Evolutionary conservation across 2,888 invertebrate genomes (phyloP).

Genomic region (Uloborus plumipes): DNA sequence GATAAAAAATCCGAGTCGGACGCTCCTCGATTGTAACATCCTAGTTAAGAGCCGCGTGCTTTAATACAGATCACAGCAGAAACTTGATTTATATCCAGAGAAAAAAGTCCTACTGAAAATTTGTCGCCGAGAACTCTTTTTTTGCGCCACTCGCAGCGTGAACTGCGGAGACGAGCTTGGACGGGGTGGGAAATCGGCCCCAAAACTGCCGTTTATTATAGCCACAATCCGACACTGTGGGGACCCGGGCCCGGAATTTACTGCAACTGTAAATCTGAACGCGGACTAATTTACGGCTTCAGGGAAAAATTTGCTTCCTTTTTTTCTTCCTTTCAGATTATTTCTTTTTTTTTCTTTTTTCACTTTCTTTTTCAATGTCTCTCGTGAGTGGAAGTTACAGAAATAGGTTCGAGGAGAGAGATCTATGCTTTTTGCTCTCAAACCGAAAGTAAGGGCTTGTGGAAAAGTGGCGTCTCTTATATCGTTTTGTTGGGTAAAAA

Average conservation of each 20-base stretch:
- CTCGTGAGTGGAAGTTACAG: slow-evolving; percentile 41
- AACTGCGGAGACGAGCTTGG: slow-evolving; percentile 6
- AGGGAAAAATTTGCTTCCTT: slow-evolving; percentile 40
- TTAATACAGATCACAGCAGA: slow-evolving; percentile 40
- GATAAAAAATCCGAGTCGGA: not conserved
- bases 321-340: slow-evolving; percentile 15
- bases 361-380: not conserved
- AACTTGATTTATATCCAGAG: slow-evolving; percentile 49
- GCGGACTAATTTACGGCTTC: slow-evolving; percentile 59
- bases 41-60: slow-evolving; percentile 18
- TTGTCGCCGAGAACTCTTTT: slow-evolving; percentile 53
- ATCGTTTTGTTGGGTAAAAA: not conserved
- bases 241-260: slow-evolving; percentile 47
- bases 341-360: slow-evolving; percentile 22
- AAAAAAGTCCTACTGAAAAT: slow-evolving; percentile 56
- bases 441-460: not conserved
- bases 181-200: slow-evolving; percentile 31
- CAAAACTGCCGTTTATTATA: slow-evolving; percentile 59
- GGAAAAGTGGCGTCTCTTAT: slow-evolving; percentile 21
- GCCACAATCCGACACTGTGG: slow-evolving; percentile 52
- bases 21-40: slow-evolving; percentile 35
- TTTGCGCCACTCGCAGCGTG: slow-evolving; percentile 6
- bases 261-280: slow-evolving; percentile 62
- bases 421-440: slow-evolving; percentile 3
- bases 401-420: slow-evolving; percentile 43